A percentile compares a stretch with the other conserved stretches of the same genome.
Evolutionary conservation across 2,888 invertebrate species (phyloP).

Genomic region (Sesia bembeciformis): DNA sequence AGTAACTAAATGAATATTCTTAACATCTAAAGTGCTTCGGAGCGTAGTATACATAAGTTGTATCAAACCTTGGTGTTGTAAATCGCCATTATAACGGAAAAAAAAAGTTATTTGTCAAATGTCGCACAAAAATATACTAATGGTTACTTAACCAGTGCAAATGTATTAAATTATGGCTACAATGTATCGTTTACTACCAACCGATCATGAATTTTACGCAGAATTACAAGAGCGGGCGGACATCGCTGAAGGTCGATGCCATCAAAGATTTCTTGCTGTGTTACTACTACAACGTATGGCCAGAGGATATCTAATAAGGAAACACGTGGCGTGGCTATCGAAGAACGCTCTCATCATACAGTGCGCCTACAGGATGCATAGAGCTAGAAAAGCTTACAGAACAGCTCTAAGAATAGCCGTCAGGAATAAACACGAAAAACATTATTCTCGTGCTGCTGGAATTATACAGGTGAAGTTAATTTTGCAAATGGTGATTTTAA

Average conservation of each 20-base stretch:
- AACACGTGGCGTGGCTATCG: slow-evolving; percentile 48
- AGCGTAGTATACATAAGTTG: slow-evolving; percentile 11
- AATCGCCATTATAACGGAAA: too few species aligned
- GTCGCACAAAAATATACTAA: too few species aligned
- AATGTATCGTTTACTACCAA: slow-evolving; percentile 33
- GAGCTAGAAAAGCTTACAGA: slow-evolving; percentile 39
- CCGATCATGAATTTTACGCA: slow-evolving; percentile 30
- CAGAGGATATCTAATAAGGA: slow-evolving; percentile 48
- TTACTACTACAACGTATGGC: slow-evolving; percentile 41
- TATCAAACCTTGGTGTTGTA: slow-evolving; percentile 1
- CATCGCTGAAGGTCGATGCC: slow-evolving; percentile 33
- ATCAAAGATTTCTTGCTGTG: slow-evolving; percentile 37
- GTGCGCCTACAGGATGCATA: slow-evolving; percentile 46
- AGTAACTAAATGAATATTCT: too few species aligned
- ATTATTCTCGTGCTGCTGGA: slow-evolving; percentile 46
- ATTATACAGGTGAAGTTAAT: slow-evolving; percentile 40
- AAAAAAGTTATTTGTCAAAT: too few species aligned
- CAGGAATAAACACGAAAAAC: slow-evolving; percentile 36
- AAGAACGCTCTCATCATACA: slow-evolving; percentile 52
- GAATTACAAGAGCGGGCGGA: slow-evolving; percentile 40
- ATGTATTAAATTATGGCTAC: slow-evolving; percentile 37
- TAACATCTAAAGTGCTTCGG: slow-evolving; percentile 5
- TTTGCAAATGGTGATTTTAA: too few species aligned
- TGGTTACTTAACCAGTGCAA: too few species aligned
- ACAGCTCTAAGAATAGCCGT: slow-evolving; percentile 46